Base-by-base conservation (phyloP, 1,140 invertebrate species). In the Eueides isabella region DNA sequence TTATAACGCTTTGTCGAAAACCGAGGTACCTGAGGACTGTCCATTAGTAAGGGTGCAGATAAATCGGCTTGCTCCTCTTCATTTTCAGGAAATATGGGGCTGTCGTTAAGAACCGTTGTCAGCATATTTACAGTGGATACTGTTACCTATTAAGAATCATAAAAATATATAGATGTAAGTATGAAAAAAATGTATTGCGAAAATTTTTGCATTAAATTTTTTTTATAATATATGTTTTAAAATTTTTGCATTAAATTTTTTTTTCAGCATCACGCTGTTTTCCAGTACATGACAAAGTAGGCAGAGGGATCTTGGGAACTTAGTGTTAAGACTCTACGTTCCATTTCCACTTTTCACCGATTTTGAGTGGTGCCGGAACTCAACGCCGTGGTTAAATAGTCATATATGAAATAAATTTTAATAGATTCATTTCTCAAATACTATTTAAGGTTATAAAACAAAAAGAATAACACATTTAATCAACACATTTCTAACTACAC, bases 101-200 rank as follows among this genome's bases (percentile, higher is more conserved):
- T 97, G 91, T 98, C 97, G 92, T 98, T 98, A 55, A 98, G 94
- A 1, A 98, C 96, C 16, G 97, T 97, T 16, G 97, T 98, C 75
- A 98, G 94, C 95, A 98, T 97, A 92, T 98, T 98, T 83, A 98
- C 97, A 1, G 97, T 98, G 19, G 97, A 97, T 26, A 98, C 97
- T 31, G 97, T 98, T 73, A 98, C 97, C 93, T 94, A 75, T n/a
- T 6, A 61, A 28, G 5, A 2, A 19, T 44, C 41, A 9, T 44
- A 44, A 19, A 44, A 44, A 44, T 19, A 44, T 44, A n/a, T 44
- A 7, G 7, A 44, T 44, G 41, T 2, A 44, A 5, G 14, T 38
- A 1, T 38, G 16, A 38, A 5, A 38, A 3, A 16, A 38, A 38
- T 38, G 5, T 38, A 38, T 16, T 16, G 12, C 14, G 16, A 14